Percentiles rank a stretch among this genome's conserved stretches.
phyloP scores from a whole-genome alignment of 2,113 vertebrate genomes.

The Perca schrenkii region DNA sequence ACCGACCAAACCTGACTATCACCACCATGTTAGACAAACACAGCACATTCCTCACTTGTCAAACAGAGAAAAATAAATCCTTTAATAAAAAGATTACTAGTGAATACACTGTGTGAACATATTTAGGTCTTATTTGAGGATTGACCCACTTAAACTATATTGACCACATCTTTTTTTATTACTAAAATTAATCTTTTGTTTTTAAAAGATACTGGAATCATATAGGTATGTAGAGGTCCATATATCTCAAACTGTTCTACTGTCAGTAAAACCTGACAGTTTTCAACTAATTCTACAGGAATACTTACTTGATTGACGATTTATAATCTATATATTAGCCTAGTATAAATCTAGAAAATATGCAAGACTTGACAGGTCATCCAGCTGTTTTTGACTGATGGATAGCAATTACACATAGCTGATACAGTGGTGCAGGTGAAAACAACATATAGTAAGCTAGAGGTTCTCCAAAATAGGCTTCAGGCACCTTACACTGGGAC shows the following conservation, averaged over 20 bases:
- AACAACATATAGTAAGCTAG: background rate
- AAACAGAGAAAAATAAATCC: slow-evolving; percentile 28
- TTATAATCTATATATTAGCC: background rate
- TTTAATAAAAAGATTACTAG: background rate
- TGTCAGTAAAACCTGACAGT: background rate
- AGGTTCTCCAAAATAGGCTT: background rate
- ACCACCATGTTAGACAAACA: slow-evolving; percentile 64
- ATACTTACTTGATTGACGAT: background rate
- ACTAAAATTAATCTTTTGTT: background rate
- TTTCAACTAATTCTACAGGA: slow-evolving; percentile 7
- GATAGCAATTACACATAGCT: background rate
- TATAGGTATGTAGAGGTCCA: background rate
- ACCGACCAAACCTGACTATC: slow-evolving; percentile 81
- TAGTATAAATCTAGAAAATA: background rate
- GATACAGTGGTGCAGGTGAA: background rate
- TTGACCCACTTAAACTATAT: slow-evolving; percentile 1
- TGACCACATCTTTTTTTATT: background rate
- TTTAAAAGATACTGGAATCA: background rate
- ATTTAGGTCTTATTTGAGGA: slow-evolving; percentile 12
- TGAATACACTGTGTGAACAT: background rate
- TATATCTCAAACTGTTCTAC: background rate
- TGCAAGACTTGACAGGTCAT: background rate
- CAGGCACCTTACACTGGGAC: background rate
- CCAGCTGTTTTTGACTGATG: background rate
- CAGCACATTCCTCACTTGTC: slow-evolving; percentile 74